phyloP scores from a whole-genome alignment of 2,113 vertebrate species.

The Lipophrys pholis region DNA sequence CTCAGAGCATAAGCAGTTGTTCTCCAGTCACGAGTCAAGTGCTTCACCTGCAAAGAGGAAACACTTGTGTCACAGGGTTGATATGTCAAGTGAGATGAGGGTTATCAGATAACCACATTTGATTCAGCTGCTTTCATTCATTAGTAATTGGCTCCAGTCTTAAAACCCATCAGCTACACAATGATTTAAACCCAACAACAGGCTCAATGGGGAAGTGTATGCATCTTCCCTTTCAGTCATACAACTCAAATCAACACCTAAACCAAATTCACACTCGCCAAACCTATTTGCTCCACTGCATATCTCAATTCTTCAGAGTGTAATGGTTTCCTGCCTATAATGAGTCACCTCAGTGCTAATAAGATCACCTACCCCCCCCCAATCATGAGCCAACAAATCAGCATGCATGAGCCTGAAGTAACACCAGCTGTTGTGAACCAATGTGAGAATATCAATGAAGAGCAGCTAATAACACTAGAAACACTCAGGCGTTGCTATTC shows the following conservation, averaged over 20 bases:
- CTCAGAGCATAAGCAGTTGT: constrained; percentile 93
- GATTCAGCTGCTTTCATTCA: too few relatives aligned
- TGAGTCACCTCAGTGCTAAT: not conserved
- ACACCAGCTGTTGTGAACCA: constrained; percentile 57
- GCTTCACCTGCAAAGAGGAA: constrained; percentile 88
- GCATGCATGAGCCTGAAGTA: constrained; percentile 38
- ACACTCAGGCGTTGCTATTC: constrained; percentile 12
- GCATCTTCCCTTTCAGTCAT: not conserved
- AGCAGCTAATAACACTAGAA: constrained; percentile 42
- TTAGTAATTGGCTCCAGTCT: too few relatives aligned
- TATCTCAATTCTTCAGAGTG: constrained; percentile 2
- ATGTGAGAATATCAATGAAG: constrained; percentile 38
- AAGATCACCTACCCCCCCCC: too few relatives aligned
- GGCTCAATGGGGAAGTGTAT: not conserved
- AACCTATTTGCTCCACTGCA: not conserved
- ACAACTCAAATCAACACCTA: constrained; percentile 13
- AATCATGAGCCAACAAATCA: constrained; percentile 12
- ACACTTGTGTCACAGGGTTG: constrained; percentile 29
- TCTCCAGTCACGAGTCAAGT: constrained; percentile 96
- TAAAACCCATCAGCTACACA: not conserved
- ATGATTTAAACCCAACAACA: not conserved
- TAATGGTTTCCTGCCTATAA: constrained; percentile 4
- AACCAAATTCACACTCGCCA: not conserved
- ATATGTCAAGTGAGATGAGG: not conserved
- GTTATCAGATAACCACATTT: not conserved